These are phyloP conservation scores for Hirtodrosophila trivittata DNA, from an alignment of 2,888 invertebrate species.

Conservation along the genomic window DNA sequence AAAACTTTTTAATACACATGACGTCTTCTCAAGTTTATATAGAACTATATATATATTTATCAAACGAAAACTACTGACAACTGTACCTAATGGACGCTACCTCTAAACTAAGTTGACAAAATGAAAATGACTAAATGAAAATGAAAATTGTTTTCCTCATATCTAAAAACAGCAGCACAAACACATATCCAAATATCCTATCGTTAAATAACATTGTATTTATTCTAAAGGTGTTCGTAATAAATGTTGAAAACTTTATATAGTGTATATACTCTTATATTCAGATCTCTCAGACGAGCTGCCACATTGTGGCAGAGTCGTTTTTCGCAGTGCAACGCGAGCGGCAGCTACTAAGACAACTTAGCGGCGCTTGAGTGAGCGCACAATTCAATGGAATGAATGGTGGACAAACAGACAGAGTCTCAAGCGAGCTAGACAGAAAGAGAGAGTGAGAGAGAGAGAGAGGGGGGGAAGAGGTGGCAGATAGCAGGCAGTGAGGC, in stretches of 20 bases:
- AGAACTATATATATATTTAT: too few species aligned
- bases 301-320: too few species aligned
- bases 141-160: too few species aligned
- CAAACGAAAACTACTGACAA: conserved; percentile 2
- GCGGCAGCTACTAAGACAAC: conserved; percentile 63
- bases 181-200: background rate
- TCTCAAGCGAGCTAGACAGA: background rate
- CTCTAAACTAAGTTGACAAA: too few species aligned
- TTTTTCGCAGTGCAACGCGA: conserved; percentile 53
- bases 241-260: background rate
- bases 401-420: conserved; percentile 47
- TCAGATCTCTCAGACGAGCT: too few species aligned
- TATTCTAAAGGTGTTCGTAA: background rate
- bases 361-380: conserved; percentile 70
- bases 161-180: background rate
- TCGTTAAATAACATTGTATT: too few species aligned
- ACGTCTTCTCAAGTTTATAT: too few species aligned
- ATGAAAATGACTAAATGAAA: too few species aligned
- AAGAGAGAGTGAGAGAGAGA: background rate
- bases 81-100: conserved; percentile 2
- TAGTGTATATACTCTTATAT: too few species aligned
- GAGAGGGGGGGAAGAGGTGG: conserved; percentile 17
- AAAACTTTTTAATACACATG: too few species aligned
- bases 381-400: conserved; percentile 76
- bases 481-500: conserved; percentile 53